Conservation (phyloP, 2,113 vertebrate species). For the Bubo scandiacus region DNA sequence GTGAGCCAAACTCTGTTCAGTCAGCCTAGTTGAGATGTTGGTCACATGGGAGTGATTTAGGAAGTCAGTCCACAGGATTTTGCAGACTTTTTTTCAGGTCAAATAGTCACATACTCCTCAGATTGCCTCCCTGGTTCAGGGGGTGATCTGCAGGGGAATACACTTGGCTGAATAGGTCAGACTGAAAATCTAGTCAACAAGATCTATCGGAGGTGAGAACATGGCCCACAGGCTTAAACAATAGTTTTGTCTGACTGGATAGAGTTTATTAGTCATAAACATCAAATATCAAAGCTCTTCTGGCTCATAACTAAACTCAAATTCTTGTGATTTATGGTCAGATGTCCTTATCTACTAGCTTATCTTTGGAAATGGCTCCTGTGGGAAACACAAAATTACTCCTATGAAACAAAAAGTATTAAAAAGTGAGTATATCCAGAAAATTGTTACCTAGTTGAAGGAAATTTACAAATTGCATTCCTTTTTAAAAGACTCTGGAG, state of each 20-base stretch:
- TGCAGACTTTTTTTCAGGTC: background rate
- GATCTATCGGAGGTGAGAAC: background rate
- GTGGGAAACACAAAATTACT: background rate
- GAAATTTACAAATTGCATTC: background rate
- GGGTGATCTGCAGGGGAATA: background rate
- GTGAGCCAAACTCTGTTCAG: background rate
- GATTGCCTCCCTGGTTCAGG: background rate
- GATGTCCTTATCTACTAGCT: background rate
- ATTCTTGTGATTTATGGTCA: background rate
- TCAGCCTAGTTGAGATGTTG: background rate
- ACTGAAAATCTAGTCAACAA: background rate
- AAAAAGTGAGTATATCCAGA: background rate
- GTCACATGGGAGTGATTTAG: background rate
- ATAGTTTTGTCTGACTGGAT: background rate
- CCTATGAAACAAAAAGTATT: background rate
- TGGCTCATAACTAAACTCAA: background rate
- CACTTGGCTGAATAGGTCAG: background rate
- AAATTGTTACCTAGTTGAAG: background rate
- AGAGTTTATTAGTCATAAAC: background rate
- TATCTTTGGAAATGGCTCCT: conserved; percentile 12
- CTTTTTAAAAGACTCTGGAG: background rate
- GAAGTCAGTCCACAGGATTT: background rate
- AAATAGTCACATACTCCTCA: background rate
- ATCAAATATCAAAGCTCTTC: background rate
- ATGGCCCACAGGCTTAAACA: background rate